These are phyloP conservation scores for Hiodon tergisus DNA, from an alignment of 2,113 vertebrate species.

Conservation along the genomic window DNA sequence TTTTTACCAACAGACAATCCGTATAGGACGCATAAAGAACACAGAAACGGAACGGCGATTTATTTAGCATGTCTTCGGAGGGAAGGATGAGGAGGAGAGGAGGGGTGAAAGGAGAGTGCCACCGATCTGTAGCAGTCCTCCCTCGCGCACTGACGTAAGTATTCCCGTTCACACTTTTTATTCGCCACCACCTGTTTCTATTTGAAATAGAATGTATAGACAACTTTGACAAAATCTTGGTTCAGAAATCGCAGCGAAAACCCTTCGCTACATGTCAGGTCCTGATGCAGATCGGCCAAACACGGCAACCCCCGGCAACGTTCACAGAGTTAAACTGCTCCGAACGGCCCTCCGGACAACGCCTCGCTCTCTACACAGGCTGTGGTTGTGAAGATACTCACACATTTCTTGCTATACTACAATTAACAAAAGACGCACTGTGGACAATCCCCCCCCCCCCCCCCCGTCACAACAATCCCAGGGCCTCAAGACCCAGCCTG, in stretches of 20 bases:
- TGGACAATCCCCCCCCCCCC: slow-evolving; percentile 25
- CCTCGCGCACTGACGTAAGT: too few species aligned
- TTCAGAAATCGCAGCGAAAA: too few species aligned
- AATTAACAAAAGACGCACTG: slow-evolving; percentile 30
- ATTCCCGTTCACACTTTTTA: too few species aligned
- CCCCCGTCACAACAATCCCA: slow-evolving; percentile 31
- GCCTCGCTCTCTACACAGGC: not conserved
- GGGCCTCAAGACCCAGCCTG: slow-evolving; percentile 39
- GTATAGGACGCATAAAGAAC: not conserved
- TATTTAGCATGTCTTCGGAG: not conserved
- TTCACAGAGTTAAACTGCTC: not conserved
- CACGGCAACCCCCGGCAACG: too few species aligned
- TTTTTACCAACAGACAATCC: not conserved
- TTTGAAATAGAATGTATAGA: too few species aligned
- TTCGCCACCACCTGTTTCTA: too few species aligned
- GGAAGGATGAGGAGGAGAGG: not conserved
- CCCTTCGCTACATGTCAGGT: too few species aligned
- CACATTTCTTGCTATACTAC: slow-evolving; percentile 15
- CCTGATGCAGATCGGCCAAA: too few species aligned
- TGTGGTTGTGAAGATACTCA: slow-evolving; percentile 1
- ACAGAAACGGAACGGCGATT: not conserved
- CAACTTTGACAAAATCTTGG: too few species aligned
- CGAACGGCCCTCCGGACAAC: not conserved
- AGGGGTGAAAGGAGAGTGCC: not conserved
- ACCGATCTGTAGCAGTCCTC: too few species aligned